Conservation (phyloP, 2,888 invertebrate genomes). For the Mantis religiosa region DNA sequence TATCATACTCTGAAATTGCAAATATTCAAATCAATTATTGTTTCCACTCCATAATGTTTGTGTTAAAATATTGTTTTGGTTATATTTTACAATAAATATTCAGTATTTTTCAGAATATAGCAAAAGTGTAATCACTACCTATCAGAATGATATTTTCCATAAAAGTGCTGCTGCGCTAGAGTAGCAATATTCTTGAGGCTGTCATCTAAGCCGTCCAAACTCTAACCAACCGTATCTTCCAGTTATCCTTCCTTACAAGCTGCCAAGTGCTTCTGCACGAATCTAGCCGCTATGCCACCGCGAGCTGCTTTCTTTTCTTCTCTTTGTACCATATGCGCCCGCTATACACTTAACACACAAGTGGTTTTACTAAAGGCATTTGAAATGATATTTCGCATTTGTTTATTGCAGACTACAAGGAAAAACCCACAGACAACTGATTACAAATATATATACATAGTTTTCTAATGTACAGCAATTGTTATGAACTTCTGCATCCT, state of each 20-base stretch:
- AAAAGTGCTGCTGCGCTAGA: not conserved
- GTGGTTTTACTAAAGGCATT: not conserved
- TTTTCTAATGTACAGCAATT: not conserved
- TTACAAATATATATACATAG: not conserved
- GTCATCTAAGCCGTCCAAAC: not conserved
- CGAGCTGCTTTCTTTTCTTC: not conserved
- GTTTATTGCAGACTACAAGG: not conserved
- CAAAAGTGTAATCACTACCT: too few relatives aligned
- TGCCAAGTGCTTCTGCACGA: not conserved
- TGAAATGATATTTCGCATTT: not conserved
- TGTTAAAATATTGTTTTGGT: too few relatives aligned
- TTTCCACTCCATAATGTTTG: too few relatives aligned
- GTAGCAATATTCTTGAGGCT: not conserved
- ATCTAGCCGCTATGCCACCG: not conserved
- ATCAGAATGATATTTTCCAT: not conserved
- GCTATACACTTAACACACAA: not conserved
- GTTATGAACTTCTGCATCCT: not conserved
- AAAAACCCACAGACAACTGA: not conserved
- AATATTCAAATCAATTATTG: too few relatives aligned
- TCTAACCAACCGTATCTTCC: not conserved
- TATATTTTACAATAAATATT: too few relatives aligned
- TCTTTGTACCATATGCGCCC: not conserved
- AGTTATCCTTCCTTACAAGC: not conserved
- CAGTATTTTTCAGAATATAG: not conserved
- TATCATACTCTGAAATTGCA: too few relatives aligned